phyloP scores from a whole-genome alignment of 2,888 invertebrate genomes.

The Gari tellinella region DNA sequence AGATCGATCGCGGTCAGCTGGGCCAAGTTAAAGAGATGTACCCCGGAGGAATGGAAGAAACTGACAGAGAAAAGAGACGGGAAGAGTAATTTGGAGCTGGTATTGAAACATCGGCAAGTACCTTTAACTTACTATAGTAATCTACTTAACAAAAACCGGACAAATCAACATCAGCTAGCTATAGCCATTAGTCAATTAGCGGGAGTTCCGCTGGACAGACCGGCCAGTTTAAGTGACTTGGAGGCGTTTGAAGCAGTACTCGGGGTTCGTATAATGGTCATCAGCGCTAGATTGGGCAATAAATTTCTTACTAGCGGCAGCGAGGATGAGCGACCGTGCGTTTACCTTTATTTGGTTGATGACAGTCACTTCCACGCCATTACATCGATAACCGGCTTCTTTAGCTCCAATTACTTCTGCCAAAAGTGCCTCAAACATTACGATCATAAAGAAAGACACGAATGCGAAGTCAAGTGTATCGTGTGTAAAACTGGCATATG shows the following conservation, averaged over 20 bases:
- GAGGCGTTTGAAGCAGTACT: constrained; percentile 7
- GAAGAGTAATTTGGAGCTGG: constrained; percentile 35
- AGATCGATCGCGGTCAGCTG: constrained; percentile 31
- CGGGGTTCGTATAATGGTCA: constrained; percentile 10
- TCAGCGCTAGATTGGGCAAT: constrained; percentile 17
- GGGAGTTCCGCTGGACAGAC: constrained; percentile 13
- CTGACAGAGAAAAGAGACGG: constrained; percentile 13
- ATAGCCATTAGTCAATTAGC: constrained; percentile 24
- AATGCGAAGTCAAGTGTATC: constrained; percentile 7
- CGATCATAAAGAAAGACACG: background rate
- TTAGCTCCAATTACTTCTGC: constrained; percentile 2
- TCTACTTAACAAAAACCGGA: constrained; percentile 1
- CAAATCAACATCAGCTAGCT: constrained; percentile 31
- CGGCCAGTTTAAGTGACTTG: constrained; percentile 1
- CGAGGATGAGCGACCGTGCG: constrained; percentile 8
- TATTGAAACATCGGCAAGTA: constrained; percentile 30
- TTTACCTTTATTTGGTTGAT: constrained; percentile 14
- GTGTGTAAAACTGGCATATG: constrained; percentile 8
- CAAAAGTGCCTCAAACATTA: constrained; percentile 5
- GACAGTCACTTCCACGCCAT: constrained; percentile 26
- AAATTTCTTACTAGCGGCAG: background rate
- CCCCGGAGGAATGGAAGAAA: constrained; percentile 34
- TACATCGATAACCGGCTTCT: background rate
- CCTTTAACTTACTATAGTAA: constrained; percentile 31
- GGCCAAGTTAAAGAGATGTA: constrained; percentile 37